phyloP scores from a whole-genome alignment of 2,797 vertebrate species.

The Phataginus tricuspis region DNA sequence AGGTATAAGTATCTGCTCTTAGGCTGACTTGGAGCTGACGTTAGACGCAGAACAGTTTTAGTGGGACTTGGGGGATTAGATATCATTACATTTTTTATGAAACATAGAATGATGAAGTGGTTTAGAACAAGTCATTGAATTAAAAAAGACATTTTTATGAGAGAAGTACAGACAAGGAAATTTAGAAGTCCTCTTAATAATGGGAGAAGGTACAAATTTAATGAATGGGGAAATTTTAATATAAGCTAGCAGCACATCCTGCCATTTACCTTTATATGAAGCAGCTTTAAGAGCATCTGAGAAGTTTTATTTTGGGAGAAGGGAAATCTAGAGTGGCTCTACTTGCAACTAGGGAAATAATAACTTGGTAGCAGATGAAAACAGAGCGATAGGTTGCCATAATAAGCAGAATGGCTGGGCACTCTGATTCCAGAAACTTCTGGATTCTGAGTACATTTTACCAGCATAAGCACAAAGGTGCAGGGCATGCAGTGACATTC shows the following conservation, averaged over 20 bases:
- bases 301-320: conserved; percentile 65
- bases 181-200: conserved; percentile 71
- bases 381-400: neutral
- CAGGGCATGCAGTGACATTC: neutral
- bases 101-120: conserved; percentile 59
- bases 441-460: neutral
- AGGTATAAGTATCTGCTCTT: conserved; percentile 8
- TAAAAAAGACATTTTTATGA: conserved; percentile 60
- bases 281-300: conserved; percentile 25
- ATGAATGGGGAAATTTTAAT: conserved; percentile 69
- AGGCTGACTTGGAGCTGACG: neutral
- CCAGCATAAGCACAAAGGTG: neutral
- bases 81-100: conserved; percentile 62
- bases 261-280: conserved; percentile 42
- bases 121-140: conserved; percentile 65
- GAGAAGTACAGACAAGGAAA: conserved; percentile 61
- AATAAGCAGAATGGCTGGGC: neutral
- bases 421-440: conserved; percentile 28
- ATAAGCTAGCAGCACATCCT: conserved; percentile 30
- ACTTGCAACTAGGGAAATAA: conserved; percentile 19
- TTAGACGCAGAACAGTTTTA: conserved; percentile 26
- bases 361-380: neutral
- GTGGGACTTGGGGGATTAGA: conserved; percentile 41
- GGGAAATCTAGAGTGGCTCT: conserved; percentile 34
- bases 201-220: conserved; percentile 68